A percentile compares a stretch with the other conserved stretches of the same genome.
Conservation (phyloP, 2,113 vertebrate genomes). For the Morone saxatilis region DNA sequence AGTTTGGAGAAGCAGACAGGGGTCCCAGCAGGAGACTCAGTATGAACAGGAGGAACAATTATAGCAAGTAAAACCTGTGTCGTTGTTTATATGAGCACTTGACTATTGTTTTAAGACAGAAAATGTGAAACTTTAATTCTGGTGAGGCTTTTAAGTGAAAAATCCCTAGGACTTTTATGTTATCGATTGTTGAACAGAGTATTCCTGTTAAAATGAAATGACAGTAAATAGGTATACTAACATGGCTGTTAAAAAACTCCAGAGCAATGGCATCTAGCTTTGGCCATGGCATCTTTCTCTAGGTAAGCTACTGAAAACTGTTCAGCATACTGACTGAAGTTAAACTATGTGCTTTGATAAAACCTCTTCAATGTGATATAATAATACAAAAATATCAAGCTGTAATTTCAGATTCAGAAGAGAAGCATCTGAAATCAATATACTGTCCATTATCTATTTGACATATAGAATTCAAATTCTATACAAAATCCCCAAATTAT, state of each 20-base stretch:
- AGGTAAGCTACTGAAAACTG: neutral
- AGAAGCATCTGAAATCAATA: slow-evolving; percentile 15
- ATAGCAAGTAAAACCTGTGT: no score
- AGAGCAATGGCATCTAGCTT: neutral
- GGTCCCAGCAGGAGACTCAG: neutral
- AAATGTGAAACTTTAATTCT: neutral
- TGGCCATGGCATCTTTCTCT: neutral
- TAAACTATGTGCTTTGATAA: slow-evolving; percentile 15
- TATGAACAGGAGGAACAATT: neutral
- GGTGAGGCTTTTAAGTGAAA: neutral
- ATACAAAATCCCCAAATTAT: neutral
- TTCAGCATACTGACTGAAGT: neutral
- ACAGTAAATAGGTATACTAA: neutral
- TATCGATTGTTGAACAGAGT: neutral
- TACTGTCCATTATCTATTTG: slow-evolving; percentile 8
- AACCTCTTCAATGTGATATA: neutral
- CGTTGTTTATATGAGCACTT: no score
- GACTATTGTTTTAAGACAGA: neutral
- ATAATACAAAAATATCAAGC: slow-evolving; percentile 9
- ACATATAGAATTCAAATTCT: neutral
- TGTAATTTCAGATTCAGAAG: neutral
- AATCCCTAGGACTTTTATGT: neutral
- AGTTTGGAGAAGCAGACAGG: no score
- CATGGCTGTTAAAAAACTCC: neutral
- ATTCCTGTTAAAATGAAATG: neutral